Percentiles rank a stretch among this genome's conserved stretches.
Conservation (phyloP, 2,888 invertebrate species). For the Harpagoxenus sublaevis region DNA sequence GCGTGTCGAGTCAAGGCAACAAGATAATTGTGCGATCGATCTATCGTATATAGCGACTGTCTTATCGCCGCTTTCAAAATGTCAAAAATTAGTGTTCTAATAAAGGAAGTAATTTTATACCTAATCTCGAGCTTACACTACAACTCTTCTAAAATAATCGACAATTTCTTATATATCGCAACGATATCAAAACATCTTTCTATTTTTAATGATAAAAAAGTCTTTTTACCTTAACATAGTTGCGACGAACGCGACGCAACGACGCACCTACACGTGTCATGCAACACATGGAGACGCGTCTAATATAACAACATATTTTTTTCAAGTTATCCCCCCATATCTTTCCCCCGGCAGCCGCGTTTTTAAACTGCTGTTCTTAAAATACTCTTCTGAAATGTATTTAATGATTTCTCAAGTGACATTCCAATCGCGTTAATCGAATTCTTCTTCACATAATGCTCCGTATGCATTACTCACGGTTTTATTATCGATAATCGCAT, state of each 20-base stretch:
- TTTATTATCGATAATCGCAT: constrained; percentile 1
- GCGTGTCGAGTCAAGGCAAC: constrained; percentile 63
- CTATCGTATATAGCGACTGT: constrained; percentile 47
- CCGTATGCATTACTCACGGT: neutral
- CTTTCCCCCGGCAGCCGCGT: neutral
- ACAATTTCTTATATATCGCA: constrained; percentile 56
- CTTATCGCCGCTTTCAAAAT: constrained; percentile 56
- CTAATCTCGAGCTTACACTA: constrained; percentile 41
- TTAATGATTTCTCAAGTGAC: too few relatives aligned
- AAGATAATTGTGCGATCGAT: constrained; percentile 52
- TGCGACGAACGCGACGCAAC: constrained; percentile 16
- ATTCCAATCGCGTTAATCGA: neutral
- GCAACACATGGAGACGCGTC: constrained; percentile 32
- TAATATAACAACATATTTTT: neutral
- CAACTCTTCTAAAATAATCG: constrained; percentile 15
- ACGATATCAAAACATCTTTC: constrained; percentile 54
- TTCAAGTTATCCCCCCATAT: neutral
- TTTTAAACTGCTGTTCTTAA: neutral
- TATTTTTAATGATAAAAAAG: constrained; percentile 35
- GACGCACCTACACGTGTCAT: neutral
- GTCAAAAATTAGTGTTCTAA: constrained; percentile 38
- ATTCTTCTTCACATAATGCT: neutral
- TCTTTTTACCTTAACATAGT: constrained; percentile 63
- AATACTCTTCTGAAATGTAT: neutral
- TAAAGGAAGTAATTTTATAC: constrained; percentile 41